Percentiles rank a stretch among this genome's conserved stretches.
phyloP scores from a whole-genome alignment of 2,797 vertebrate genomes.

The Enteromius radiatus region DNA sequence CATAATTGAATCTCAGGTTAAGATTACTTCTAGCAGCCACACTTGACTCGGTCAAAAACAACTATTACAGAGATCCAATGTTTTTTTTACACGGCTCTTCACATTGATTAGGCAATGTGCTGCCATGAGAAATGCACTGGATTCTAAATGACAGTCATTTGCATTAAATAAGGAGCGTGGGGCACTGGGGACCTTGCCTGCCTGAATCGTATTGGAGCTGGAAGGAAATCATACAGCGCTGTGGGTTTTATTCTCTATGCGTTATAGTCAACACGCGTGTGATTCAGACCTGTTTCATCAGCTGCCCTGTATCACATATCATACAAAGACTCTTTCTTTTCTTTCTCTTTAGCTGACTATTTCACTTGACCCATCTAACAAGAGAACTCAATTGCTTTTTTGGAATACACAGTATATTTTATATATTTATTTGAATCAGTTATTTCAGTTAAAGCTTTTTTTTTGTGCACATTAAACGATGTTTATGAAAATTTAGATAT shows the following conservation, averaged over 20 bases:
- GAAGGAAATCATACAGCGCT: slow-evolving; percentile 58
- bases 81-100: slow-evolving; percentile 99
- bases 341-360: neutral
- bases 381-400: neutral
- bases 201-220: slow-evolving; percentile 67
- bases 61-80: slow-evolving; percentile 97
- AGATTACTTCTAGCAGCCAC: slow-evolving; percentile 99
- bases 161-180: slow-evolving; percentile 96
- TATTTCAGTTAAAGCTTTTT: neutral
- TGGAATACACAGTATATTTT: neutral
- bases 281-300: slow-evolving; percentile 9
- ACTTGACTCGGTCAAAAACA: slow-evolving; percentile 99
- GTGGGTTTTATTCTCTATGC: slow-evolving; percentile 24
- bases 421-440: neutral
- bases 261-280: slow-evolving; percentile 22
- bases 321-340: neutral
- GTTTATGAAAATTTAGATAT: neutral
- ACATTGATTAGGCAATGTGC: slow-evolving; percentile 99
- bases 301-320: neutral
- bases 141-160: slow-evolving; percentile 99
- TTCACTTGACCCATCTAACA: neutral
- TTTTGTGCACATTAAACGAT: neutral
- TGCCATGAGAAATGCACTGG: slow-evolving; percentile 89
- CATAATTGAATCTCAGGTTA: slow-evolving; percentile 97
- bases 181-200: slow-evolving; percentile 69